Evolutionary conservation across 1,140 invertebrate genomes (phyloP), one percentile per base, ranked within the genome.

Genomic region (Drosophila carrolli): DNA sequence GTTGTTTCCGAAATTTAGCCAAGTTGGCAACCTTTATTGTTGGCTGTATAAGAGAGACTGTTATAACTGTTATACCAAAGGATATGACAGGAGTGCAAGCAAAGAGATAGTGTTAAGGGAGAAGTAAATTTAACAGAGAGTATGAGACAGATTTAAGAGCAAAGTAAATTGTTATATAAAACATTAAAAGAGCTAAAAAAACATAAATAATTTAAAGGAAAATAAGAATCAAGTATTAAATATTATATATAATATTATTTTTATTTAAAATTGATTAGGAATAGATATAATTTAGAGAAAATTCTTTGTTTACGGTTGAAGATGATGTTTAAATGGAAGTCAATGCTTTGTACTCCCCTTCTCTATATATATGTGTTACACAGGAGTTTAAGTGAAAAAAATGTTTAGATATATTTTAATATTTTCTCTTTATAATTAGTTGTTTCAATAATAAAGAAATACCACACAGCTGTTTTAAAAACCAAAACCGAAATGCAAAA

Each of bases 1-100:
- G 75, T 86, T 81, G 83, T 81, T 75, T 75, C 75, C 78, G 74
- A 82, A 78, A 78, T 32, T 13, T 7, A 85, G 75, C 51, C 55
- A 51, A 75, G 75, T 78, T 65, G 14, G 50, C 55, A 63, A 82
- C 82, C 83, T 0, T 4, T 8, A 27, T 23, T 32, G 14, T 3
- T 1, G 6, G 37, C 57, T 11, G 38, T 76, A 76, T 76, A 76
- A 76, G 72, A 76, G 72, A 1, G 0, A 9, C 13, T 23, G 14
- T 11, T 29, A 41, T 35, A 54, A 66, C 57, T 78, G 40, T 65
- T 38, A 53, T 86, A 85, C 37, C 5, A 7, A 57, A 54, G 41
- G 35, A 57, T 56, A 14, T 32, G 4, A 2, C 4, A 56, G 41
- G 50, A 79, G 63, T 29, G 0, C n/a, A 8, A 1, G 23, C 0